Evolutionary conservation across 1,140 invertebrate species (phyloP), one percentile per base, ranked within the genome.

Genomic region (Thaumatotibia leucotreta): DNA sequence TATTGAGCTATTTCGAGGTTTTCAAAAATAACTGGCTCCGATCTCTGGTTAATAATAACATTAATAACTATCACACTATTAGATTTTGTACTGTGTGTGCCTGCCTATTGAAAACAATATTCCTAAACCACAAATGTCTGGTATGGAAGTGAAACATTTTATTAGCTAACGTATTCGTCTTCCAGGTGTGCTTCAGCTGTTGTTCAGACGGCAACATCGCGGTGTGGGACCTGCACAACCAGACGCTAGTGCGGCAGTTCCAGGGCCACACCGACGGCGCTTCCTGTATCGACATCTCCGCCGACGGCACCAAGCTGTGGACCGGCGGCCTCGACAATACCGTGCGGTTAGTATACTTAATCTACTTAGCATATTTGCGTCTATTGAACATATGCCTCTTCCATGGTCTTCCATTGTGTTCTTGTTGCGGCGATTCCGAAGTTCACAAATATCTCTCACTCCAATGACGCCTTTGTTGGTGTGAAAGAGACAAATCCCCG

Each of bases 191-290:
- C 92, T 99, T 98, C 91, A 98, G 97, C 82, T 99, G 98, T 90
- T 99, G 98, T 92, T 98, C 97, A 72, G 98, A 99, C 90, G 98
- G 98, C 22, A 97, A 98, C 87, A 99, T 99, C 70, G 97, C 97
- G 2, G 97, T 99, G 17, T 99, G 98, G 97, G 98, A 99, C 91
- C 91, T 99, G 0, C 97, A 98, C 85, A 99, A 98, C 91, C 97
- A 99, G 91, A 95, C 95, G 2, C 91, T 99, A 74, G 97, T 99
- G 32, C 92, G 97, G 74, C 97, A 98, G 73, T 92, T 92, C 94
- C 97, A 95, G 94, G 98, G 86, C 0, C 98, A 99, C 89, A 98
- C 97, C 23, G 98, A 99, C 88, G 98, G 98, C 17, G 98, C 98
- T 1, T 98, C 97, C 17, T 99, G 98, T 90, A 99, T 99, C 76